Evolutionary conservation across 2,113 vertebrate species (phyloP), one percentile per base, ranked within the genome.

Genomic region (Delphinus delphis): DNA sequence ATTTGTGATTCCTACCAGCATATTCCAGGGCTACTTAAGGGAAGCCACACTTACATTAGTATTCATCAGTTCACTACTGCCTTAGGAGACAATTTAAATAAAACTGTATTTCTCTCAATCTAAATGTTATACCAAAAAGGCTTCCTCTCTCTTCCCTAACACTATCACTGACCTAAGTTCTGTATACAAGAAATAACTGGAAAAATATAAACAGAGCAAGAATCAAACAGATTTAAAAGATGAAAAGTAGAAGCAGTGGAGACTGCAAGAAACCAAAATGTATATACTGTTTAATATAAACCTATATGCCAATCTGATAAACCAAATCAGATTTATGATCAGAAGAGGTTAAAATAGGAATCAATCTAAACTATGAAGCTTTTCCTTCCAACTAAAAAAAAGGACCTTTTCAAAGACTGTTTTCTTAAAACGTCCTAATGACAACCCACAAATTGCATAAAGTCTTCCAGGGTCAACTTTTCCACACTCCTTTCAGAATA

Each of bases 141-240:
- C 23, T 83, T 95, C 67, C 73, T 97, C 92, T 93, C 73, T 95
- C 38, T 71, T 97, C 47, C 44, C 47, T 63, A 93, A 65, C 81
- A 87, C 38, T 63, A 91, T 65, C 26, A 87, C 0, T 70, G n/a
- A 97, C 20, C 21, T 85, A 88, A 85, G 44, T 80, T 47, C 21
- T 74, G 60, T 60, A 17, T 18, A 41, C 63, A 85, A 94, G 21
- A 96, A 97, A 77, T 83, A 88, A 95, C 21, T 12, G 70, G 71
- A 28, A 92, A 90, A 96, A 67, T 31, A 47, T n/a, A 93, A 93
- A 62, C 13, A 93, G 31, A 84, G 20, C 15, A 95, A 93, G 41
- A 89, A 80, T 83, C n/a, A 90, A 0, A 21, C 6, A 82, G 26
- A 95, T 67, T 74, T 84, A 80, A 82, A 63, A 68, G 60, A 88